A percentile compares a stretch with the other conserved stretches of the same genome.
These are phyloP conservation scores for Cotesia glomerata DNA, from an alignment of 1,140 invertebrate genomes.

Conservation along the genomic window DNA sequence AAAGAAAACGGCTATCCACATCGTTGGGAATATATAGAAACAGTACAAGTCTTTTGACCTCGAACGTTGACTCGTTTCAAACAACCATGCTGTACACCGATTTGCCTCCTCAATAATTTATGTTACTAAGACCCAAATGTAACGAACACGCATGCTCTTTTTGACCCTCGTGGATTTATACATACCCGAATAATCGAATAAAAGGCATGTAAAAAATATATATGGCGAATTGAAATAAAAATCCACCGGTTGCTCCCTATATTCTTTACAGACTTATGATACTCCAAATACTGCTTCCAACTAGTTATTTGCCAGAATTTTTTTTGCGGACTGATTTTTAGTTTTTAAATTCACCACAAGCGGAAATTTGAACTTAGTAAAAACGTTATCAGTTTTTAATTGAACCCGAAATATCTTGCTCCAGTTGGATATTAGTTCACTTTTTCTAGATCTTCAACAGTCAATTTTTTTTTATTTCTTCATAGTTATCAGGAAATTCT, in stretches of 20 bases:
- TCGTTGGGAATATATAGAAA: slow-evolving; percentile 46
- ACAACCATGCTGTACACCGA: neutral
- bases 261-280: slow-evolving; percentile 40
- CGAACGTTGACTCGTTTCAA: slow-evolving; percentile 3
- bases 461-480: too few relatives aligned
- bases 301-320: slow-evolving; percentile 39
- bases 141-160: neutral
- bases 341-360: too few relatives aligned
- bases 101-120: slow-evolving; percentile 24
- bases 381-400: too few relatives aligned
- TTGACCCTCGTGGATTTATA: neutral
- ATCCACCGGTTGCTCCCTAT: slow-evolving; percentile 56
- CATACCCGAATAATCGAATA: slow-evolving; percentile 8
- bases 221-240: slow-evolving; percentile 56
- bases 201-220: slow-evolving; percentile 39
- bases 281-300: slow-evolving; percentile 33
- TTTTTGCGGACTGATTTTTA: neutral
- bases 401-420: too few relatives aligned
- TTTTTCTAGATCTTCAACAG: too few relatives aligned
- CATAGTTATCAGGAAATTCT: too few relatives aligned
- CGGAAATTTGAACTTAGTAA: too few relatives aligned
- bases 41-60: slow-evolving; percentile 30
- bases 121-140: neutral
- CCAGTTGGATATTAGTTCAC: too few relatives aligned
- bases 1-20: slow-evolving; percentile 41